These are phyloP conservation scores for Galaxias olidus DNA, from an alignment of 2,797 vertebrate species.

Conservation along the genomic window DNA sequence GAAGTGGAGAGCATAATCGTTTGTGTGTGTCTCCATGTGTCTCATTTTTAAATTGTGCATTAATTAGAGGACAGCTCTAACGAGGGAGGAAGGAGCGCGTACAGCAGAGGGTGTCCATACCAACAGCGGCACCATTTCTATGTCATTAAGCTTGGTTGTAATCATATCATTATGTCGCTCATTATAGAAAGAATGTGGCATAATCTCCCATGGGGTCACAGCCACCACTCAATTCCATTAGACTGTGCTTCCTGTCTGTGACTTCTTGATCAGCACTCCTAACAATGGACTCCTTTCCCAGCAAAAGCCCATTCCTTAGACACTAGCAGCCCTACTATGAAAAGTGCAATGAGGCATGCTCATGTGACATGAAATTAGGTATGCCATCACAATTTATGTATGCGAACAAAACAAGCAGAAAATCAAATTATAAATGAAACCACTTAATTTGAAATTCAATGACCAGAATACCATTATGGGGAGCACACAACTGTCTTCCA, in stretches of 20 bases:
- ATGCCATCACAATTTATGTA: conserved; percentile 24
- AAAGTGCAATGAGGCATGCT: conserved; percentile 38
- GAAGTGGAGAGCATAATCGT: background rate
- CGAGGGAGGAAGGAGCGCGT: conserved; percentile 35
- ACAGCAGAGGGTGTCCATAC: conserved; percentile 44
- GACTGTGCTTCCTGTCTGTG: conserved; percentile 58
- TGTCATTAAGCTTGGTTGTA: conserved; percentile 74
- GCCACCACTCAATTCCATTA: conserved; percentile 72
- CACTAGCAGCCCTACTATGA: conserved; percentile 45
- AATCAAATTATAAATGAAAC: background rate
- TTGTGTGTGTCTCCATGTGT: conserved; percentile 16
- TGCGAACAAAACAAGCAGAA: conserved; percentile 33
- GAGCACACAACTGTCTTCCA: background rate
- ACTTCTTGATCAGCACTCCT: conserved; percentile 54
- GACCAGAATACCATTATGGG: background rate
- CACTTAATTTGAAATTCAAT: conserved; percentile 7
- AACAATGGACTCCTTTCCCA: conserved; percentile 58
- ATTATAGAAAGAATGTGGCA: conserved; percentile 73
- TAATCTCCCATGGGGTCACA: conserved; percentile 70
- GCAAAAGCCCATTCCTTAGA: conserved; percentile 52
- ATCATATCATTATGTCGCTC: conserved; percentile 75
- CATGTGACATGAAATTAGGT: conserved; percentile 24
- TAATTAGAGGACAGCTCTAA: conserved; percentile 53
- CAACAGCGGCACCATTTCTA: conserved; percentile 60
- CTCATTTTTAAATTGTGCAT: conserved; percentile 38